phyloP scores from a whole-genome alignment of 1,140 invertebrate species.

The Drosophila azteca region DNA sequence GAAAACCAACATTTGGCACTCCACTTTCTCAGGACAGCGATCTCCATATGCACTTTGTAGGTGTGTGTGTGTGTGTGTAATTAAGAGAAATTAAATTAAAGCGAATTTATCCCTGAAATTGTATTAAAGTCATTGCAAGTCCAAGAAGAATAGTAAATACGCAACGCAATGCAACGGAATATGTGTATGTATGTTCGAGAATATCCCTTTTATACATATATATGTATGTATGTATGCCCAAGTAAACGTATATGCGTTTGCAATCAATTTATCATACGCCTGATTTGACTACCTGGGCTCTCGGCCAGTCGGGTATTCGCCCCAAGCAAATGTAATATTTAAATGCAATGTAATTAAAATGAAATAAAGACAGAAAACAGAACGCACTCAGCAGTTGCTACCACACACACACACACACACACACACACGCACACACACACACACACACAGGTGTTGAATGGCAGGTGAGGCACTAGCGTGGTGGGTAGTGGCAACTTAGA shows the following conservation, averaged over 20 bases:
- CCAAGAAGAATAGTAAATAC: slow-evolving; percentile 22
- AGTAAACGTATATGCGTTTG: slow-evolving; percentile 36
- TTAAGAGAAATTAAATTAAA: slow-evolving; percentile 58
- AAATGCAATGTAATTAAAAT: slow-evolving; percentile 72
- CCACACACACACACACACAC: not conserved
- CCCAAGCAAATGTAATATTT: slow-evolving; percentile 40
- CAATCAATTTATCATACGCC: slow-evolving; percentile 75
- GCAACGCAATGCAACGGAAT: not conserved
- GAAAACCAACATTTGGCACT: too few relatives aligned
- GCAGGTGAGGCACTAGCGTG: not conserved
- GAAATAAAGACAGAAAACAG: slow-evolving; percentile 54
- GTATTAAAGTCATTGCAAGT: slow-evolving; percentile 33
- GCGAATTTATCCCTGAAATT: slow-evolving; percentile 54
- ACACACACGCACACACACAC: not conserved
- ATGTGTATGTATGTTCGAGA: not conserved
- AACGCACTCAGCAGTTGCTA: not conserved
- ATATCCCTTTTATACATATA: not conserved
- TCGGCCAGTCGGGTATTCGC: slow-evolving; percentile 23
- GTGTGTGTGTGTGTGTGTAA: slow-evolving; percentile 22
- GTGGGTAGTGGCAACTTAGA: too few relatives aligned
- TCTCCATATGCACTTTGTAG: too few relatives aligned
- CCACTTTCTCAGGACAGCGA: too few relatives aligned
- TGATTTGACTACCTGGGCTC: slow-evolving; percentile 56
- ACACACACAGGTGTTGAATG: slow-evolving; percentile 19
- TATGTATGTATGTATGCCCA: slow-evolving; percentile 1